phyloP scores from a whole-genome alignment of 2,888 invertebrate genomes.

The Plemyria rubiginata region DNA sequence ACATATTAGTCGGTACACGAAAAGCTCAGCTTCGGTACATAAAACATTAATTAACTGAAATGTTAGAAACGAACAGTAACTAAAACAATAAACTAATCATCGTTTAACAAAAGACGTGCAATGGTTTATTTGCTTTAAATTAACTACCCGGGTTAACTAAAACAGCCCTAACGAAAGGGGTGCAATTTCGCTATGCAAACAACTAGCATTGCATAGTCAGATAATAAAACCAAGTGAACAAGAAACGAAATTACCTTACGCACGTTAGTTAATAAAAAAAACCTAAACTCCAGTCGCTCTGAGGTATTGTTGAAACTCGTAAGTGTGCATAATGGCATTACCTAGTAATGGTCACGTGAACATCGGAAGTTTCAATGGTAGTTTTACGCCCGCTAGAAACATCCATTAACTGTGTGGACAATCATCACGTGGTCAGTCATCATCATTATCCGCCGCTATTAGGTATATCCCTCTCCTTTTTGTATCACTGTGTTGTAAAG shows the following conservation, averaged over 20 bases:
- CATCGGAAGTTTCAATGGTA: too few species aligned
- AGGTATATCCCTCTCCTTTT: too few species aligned
- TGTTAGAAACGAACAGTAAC: neutral
- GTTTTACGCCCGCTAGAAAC: too few species aligned
- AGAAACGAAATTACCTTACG: slow-evolving; percentile 10
- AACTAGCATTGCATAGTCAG: slow-evolving; percentile 26
- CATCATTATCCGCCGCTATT: too few species aligned
- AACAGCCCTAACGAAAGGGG: slow-evolving; percentile 25
- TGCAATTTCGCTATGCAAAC: slow-evolving; percentile 35
- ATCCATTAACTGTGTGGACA: too few species aligned
- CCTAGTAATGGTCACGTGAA: too few species aligned
- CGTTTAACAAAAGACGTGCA: neutral
- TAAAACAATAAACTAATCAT: slow-evolving; percentile 10
- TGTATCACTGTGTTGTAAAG: too few species aligned
- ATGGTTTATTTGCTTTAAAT: slow-evolving; percentile 25
- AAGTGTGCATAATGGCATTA: too few species aligned
- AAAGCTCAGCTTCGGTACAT: neutral
- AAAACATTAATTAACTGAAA: neutral
- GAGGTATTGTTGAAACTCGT: too few species aligned
- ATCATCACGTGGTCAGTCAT: too few species aligned
- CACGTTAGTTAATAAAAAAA: neutral
- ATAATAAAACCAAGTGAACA: neutral
- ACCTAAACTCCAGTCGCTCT: too few species aligned
- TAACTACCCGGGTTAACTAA: slow-evolving; percentile 22
- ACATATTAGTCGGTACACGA: neutral